These are phyloP conservation scores for Galendromus occidentalis DNA, from an alignment of 1,140 invertebrate species.

Conservation along the genomic window DNA sequence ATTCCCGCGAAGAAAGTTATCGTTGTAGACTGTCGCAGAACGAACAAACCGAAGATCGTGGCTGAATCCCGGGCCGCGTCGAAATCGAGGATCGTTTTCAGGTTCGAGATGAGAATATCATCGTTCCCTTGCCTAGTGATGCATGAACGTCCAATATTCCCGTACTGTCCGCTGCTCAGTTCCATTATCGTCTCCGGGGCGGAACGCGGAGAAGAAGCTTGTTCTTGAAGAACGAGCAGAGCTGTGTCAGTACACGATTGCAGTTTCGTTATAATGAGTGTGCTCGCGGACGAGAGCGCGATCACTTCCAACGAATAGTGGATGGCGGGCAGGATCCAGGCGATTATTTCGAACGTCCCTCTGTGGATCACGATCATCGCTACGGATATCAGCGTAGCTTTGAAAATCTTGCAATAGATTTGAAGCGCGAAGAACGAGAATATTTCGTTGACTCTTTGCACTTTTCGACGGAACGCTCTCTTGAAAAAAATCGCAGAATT, in stretches of 20 bases:
- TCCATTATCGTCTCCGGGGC: no score
- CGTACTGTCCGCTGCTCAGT: no score
- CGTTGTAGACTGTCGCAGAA: background rate
- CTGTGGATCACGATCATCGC: background rate
- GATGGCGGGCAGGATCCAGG: background rate
- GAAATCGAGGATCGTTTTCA: background rate
- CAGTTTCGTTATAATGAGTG: background rate
- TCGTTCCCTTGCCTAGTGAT: background rate
- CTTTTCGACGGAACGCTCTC: background rate
- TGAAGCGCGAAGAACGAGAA: background rate
- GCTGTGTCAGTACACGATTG: background rate
- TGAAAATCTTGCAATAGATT: background rate
- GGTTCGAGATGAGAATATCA: background rate
- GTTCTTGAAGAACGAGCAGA: background rate
- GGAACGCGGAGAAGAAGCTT: background rate
- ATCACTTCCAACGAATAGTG: background rate
- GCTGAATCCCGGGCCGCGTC: background rate
- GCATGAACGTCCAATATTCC: no score
- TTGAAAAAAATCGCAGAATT: background rate
- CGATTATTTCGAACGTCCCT: background rate
- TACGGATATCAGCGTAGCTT: background rate
- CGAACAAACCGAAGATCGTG: background rate
- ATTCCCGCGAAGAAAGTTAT: slow-evolving; percentile 2
- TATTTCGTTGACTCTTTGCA: background rate
- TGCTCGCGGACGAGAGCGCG: background rate